These are phyloP conservation scores for Eriocheir sinensis DNA, from an alignment of 1,140 invertebrate genomes.

Conservation along the genomic window DNA sequence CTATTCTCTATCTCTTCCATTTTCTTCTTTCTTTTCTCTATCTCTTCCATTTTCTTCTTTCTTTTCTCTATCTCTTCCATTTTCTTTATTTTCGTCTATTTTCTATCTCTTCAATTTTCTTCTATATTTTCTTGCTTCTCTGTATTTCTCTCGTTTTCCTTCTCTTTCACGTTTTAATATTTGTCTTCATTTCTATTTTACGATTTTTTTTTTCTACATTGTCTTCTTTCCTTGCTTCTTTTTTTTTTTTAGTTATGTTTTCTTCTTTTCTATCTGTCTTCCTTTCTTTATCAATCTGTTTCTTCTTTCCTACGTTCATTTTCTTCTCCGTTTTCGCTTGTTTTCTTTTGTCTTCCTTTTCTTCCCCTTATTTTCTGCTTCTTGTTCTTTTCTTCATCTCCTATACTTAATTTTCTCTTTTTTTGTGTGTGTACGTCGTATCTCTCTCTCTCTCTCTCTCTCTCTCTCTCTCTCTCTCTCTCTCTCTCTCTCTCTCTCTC, in stretches of 20 bases:
- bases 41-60: neutral
- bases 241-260: neutral
- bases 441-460: neutral
- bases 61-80: neutral
- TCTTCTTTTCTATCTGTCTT: neutral
- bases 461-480: conserved; percentile 39
- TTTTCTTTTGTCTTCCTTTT: neutral
- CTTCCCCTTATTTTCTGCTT: neutral
- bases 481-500: conserved; percentile 49
- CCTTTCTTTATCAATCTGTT: neutral
- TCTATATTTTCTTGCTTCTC: neutral
- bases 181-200: no score
- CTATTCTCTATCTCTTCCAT: neutral
- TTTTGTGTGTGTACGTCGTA: no score
- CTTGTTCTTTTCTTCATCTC: neutral
- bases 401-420: neutral
- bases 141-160: neutral
- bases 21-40: neutral
- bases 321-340: neutral
- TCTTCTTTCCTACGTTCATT: no score
- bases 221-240: no score
- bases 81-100: neutral
- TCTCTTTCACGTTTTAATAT: no score
- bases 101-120: neutral
- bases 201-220: no score